A percentile compares a stretch with the other conserved stretches of the same genome.
These are phyloP conservation scores for Sminthopsis crassicaudata DNA, from an alignment of 2,113 vertebrate species.

Conservation along the genomic window DNA sequence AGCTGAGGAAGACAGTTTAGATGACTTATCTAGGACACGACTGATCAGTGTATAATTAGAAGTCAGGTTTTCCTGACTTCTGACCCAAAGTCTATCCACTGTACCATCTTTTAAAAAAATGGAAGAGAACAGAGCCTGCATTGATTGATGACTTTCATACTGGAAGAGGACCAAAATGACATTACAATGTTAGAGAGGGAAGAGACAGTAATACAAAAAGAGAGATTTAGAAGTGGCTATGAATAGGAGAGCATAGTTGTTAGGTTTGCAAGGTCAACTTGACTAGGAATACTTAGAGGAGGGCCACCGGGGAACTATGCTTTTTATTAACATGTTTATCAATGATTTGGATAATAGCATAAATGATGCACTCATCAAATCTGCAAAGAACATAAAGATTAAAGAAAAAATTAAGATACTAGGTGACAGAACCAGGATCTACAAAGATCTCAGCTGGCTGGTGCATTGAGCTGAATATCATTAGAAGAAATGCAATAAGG, in stretches of 20 bases:
- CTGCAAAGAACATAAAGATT: background rate
- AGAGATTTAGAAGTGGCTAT: background rate
- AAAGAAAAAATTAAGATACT: background rate
- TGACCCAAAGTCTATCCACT: background rate
- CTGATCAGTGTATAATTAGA: background rate
- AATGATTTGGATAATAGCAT: background rate
- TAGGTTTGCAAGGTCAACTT: background rate
- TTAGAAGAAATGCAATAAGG: background rate
- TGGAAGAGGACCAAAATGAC: too few relatives aligned
- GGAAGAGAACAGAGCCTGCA: background rate
- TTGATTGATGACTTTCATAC: too few relatives aligned
- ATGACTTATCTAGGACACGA: background rate
- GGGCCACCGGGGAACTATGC: too few relatives aligned
- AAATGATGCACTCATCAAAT: background rate
- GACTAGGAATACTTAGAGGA: background rate
- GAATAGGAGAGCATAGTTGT: background rate
- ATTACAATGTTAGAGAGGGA: too few relatives aligned
- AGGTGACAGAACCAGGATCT: background rate
- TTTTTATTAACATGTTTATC: background rate
- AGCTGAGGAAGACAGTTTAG: background rate
- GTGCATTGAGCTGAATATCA: background rate
- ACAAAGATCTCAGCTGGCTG: background rate
- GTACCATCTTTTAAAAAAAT: background rate
- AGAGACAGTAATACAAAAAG: background rate
- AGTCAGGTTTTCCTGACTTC: background rate